Evolutionary conservation across 2,888 invertebrate genomes (phyloP).

Genomic region (Lordiphosa andalusiaca): DNA sequence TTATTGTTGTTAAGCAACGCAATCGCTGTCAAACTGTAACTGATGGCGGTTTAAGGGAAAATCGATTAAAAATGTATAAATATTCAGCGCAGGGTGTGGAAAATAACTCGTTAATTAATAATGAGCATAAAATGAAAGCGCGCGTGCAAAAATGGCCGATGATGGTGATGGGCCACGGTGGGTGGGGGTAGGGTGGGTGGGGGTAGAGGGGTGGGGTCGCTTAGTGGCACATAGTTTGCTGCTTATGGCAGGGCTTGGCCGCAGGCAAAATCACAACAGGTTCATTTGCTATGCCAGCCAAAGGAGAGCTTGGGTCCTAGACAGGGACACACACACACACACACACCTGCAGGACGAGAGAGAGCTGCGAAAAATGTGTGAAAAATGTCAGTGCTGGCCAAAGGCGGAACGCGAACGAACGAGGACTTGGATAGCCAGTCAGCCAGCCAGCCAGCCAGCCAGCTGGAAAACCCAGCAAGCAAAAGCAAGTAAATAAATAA

Average conservation of each 20-base stretch:
- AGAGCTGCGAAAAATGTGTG: slow-evolving; percentile 54
- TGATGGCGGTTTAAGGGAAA: slow-evolving; percentile 29
- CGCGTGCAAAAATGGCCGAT: slow-evolving; percentile 43
- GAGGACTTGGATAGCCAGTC: slow-evolving; percentile 25
- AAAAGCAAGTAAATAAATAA: slow-evolving; percentile 69
- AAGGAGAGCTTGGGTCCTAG: slow-evolving; percentile 5
- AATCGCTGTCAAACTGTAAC: slow-evolving; percentile 7
- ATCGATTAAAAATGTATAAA: slow-evolving; percentile 71
- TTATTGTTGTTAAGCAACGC: slow-evolving; percentile 2
- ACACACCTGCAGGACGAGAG: slow-evolving; percentile 7
- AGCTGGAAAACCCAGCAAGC: slow-evolving; percentile 65
- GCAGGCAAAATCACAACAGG: slow-evolving; percentile 51
- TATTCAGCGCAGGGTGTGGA: slow-evolving; percentile 55
- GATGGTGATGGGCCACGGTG: neutral
- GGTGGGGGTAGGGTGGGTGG: slow-evolving; percentile 9
- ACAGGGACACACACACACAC: slow-evolving; percentile 14
- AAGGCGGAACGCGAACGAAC: slow-evolving; percentile 46
- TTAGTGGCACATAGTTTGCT: slow-evolving; percentile 19
- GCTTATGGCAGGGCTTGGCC: slow-evolving; percentile 10
- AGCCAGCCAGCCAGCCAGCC: slow-evolving; percentile 22
- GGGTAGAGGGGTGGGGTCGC: slow-evolving; percentile 2
- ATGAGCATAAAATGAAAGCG: slow-evolving; percentile 66
- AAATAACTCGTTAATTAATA: slow-evolving; percentile 75
- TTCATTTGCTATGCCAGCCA: slow-evolving; percentile 29
- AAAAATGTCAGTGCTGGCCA: slow-evolving; percentile 58